Evolutionary conservation across 2,797 vertebrate species (phyloP).

Genomic region (Chrysocyon brachyurus): DNA sequence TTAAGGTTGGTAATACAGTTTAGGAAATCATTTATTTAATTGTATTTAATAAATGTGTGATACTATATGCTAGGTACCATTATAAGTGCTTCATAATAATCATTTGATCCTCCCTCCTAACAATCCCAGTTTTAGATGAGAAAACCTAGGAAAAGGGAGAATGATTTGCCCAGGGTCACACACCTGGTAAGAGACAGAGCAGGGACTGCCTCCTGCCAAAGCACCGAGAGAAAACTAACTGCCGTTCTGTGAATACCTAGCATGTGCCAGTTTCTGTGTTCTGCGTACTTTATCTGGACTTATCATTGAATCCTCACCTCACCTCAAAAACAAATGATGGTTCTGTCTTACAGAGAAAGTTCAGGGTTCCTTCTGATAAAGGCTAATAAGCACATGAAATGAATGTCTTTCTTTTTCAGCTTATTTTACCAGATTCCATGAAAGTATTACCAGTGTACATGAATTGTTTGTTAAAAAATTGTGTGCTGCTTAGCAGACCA

Average conservation of each 20-base stretch:
- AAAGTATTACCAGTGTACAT: slow-evolving; percentile 97
- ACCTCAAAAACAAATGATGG: not conserved
- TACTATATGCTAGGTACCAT: not conserved
- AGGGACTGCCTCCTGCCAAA: rapidly evolving
- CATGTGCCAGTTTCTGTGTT: not conserved
- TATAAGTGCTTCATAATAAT: not conserved
- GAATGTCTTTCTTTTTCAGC: slow-evolving; percentile 86
- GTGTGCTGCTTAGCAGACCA: slow-evolving; percentile 91
- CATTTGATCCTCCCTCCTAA: not conserved
- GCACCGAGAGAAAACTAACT: too few relatives aligned
- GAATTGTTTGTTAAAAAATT: slow-evolving; percentile 96
- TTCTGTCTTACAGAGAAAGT: not conserved
- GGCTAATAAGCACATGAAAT: not conserved
- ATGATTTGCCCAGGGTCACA: not conserved
- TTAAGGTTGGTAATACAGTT: not conserved
- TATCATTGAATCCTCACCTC: not conserved
- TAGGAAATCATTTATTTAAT: not conserved
- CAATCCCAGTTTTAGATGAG: not conserved
- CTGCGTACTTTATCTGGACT: rapidly evolving
- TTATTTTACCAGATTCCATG: slow-evolving; percentile 97
- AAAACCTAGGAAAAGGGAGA: not conserved
- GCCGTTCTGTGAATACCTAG: not conserved
- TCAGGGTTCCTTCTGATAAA: not conserved
- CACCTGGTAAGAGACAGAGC: too few relatives aligned
- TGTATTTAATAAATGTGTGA: not conserved